Base-by-base conservation (phyloP, 2,797 vertebrate species). In the Acipenser transmontanus region DNA sequence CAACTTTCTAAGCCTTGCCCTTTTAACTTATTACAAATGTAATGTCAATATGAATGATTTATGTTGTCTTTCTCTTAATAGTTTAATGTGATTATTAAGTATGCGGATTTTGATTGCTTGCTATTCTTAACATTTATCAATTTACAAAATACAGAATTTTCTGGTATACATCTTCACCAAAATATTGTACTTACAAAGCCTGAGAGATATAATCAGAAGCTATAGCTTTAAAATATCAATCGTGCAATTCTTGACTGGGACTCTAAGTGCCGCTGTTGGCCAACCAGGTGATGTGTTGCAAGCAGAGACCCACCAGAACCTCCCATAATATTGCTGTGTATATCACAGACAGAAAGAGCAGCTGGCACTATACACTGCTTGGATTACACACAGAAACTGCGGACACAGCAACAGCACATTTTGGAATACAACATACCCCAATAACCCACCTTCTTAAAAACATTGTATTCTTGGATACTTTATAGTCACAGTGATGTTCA, bases 211-310 rank as follows among this genome's bases (percentile, higher is more conserved):
- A 34, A 34, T 34, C 34, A 34, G 34, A 34, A 34, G 13, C 1
- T n/a, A 57, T 4, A 6, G 6, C 54, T 57, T 57, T 57, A 57
- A 57, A 57, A 12, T 10, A 10, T 6, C 54, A 12, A 1, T 57
- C 4, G 4, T 34, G 60, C 17, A 34, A 34, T 61, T 61, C 7
- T 8, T 7, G 4, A 61, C 7, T 61, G 5, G 2, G 7, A 52
- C 68, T 70, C 13, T 54, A 48, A 13, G 68, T 63, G 68, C 64
- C 68, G 68, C 68, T 70, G 68, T 70, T 70, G 68, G 61, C 62
- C 64, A 61, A 47, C 52, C 34, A 61, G 20, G 64, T 7, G 50
- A 61, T 57, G 8, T 17, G 12, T 49, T 49, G 9, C 17, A 10
- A 17, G 13, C 7, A 61, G 6, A 2, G 9, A 13, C 20, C 17